A percentile compares a stretch with the other conserved stretches of the same genome.
These are phyloP conservation scores for Odocoileus hemionus DNA, from an alignment of 2,113 vertebrate species.

Conservation along the genomic window DNA sequence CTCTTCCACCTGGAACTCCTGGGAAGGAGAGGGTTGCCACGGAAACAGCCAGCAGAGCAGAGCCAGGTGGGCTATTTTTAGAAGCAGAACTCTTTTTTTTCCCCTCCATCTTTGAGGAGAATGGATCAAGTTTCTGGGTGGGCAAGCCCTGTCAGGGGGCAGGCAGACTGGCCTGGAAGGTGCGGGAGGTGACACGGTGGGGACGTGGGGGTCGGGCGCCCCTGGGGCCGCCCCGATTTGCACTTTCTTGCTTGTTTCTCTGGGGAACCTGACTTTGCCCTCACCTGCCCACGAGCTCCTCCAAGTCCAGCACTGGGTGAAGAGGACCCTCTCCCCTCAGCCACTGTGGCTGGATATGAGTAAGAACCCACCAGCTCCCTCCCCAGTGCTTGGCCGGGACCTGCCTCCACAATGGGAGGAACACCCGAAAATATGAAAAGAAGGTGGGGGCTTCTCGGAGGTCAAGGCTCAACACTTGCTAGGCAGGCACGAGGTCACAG, in stretches of 20 bases:
- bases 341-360: neutral
- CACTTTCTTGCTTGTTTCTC: neutral
- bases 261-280: too few relatives aligned
- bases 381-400: neutral
- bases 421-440: neutral
- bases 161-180: neutral
- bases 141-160: neutral
- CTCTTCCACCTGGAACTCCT: conserved; percentile 52
- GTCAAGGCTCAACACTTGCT: neutral
- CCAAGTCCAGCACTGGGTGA: neutral
- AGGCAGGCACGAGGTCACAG: neutral
- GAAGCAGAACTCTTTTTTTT: conserved; percentile 41
- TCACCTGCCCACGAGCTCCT: neutral
- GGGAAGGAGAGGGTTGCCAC: conserved; percentile 83
- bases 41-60: conserved; percentile 79
- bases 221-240: neutral
- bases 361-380: neutral
- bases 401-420: neutral
- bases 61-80: conserved; percentile 78
- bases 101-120: conserved; percentile 67
- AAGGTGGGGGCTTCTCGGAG: neutral
- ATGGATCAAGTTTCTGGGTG: conserved; percentile 50
- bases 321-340: neutral
- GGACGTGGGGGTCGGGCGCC: neutral
- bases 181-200: neutral